These are phyloP conservation scores for Aegithalos caudatus DNA, from an alignment of 2,113 vertebrate genomes.

Conservation along the genomic window DNA sequence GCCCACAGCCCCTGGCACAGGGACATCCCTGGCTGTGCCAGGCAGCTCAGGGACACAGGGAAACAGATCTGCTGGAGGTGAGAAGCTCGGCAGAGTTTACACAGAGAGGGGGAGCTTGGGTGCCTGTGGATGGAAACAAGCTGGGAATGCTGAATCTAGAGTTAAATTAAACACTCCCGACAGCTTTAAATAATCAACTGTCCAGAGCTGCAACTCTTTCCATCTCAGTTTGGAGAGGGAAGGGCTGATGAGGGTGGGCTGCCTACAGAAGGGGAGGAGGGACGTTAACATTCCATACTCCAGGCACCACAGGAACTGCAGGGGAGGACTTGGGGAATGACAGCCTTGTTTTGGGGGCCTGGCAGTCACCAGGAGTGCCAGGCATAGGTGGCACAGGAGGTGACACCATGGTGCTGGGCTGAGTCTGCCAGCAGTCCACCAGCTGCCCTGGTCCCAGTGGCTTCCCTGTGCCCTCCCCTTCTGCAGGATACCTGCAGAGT, in stretches of 20 bases:
- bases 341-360: background rate
- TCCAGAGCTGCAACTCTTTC: background rate
- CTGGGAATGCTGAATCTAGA: constrained; percentile 31
- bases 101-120: background rate
- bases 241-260: constrained; percentile 1
- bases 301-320: rapidly evolving
- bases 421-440: background rate
- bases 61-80: background rate
- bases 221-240: background rate
- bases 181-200: constrained; percentile 64
- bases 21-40: background rate
- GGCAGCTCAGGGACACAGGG: rapidly evolving
- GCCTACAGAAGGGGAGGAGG: background rate
- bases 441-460: rapidly evolving
- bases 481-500: background rate
- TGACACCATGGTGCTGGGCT: rapidly evolving
- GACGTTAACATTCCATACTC: background rate
- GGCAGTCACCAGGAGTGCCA: background rate
- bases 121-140: constrained; percentile 48
- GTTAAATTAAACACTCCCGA: constrained; percentile 64
- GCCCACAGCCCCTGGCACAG: background rate
- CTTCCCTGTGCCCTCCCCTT: background rate
- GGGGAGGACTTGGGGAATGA: rapidly evolving
- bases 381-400: background rate
- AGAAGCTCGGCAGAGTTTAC: background rate